Evolutionary conservation across 2,113 vertebrate genomes (phyloP), one percentile per base, ranked within the genome.

Genomic region (Fukomys damarensis): DNA sequence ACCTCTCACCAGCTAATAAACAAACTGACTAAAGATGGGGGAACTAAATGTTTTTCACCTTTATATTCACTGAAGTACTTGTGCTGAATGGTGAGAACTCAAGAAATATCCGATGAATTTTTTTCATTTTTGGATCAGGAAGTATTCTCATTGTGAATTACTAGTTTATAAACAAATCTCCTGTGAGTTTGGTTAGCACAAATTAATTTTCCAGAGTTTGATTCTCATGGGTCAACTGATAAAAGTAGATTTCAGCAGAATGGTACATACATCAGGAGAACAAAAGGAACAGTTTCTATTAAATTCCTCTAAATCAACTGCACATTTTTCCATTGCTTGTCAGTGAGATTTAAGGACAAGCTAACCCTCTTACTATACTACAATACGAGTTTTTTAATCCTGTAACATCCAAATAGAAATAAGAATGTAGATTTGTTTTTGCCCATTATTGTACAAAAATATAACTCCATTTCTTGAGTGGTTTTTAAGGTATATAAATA

Each of bases 401-500:
- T 96, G 82, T 93, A 89, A 96, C 94, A 91, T 94, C 26, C 68
- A 90, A 59, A 56, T 9, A 61, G 17, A 28, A 95, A 41, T 97
- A 87, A 95, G 79, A 95, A 56, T 68, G 38, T 94, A 97, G 94
- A 95, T 95, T 89, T 97, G 26, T 70, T 89, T 85, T 79, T 88
- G 24, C 10, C 32, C 56, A 54, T 56, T 95, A 38, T 77, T 70
- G 10, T 63, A 89, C 26, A 92, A 81, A 70, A 91, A 35, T 11
- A 20, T 54, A 82, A 88, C 43, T 92, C 38, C 2, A 89, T 12
- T 63, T 88, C 30, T 92, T 79, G 49, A 89, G 49, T 96, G 17
- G 95, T 96, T 76, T 92, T 96, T 95, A 94, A 97, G 74, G 79
- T 96, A 96, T 96, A 77, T 93, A 98, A 97, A 96, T 95, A 91